A percentile compares a stretch with the other conserved stretches of the same genome.
Evolutionary conservation across 2,888 invertebrate genomes (phyloP).

Genomic region (Meiosimyza platycephala): DNA sequence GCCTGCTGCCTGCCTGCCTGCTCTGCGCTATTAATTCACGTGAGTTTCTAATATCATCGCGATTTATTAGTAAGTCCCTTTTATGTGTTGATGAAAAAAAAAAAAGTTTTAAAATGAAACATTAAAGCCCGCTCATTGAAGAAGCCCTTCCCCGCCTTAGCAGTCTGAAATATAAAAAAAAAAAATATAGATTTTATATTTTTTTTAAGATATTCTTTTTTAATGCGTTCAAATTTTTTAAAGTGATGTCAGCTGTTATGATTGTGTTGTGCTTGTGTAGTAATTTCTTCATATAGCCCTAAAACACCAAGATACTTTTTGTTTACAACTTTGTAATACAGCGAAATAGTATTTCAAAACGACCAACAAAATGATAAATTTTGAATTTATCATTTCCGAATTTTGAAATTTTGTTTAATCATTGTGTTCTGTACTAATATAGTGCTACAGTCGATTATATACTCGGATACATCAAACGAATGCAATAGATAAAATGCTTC

Average conservation of each 20-base stretch:
- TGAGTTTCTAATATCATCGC: constrained; percentile 21
- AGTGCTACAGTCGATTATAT: no score
- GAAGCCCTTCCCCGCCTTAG: background rate
- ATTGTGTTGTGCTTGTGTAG: background rate
- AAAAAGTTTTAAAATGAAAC: no score
- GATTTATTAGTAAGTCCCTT: constrained; percentile 21
- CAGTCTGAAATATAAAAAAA: background rate
- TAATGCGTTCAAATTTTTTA: background rate
- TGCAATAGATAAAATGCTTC: no score
- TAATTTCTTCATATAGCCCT: no score
- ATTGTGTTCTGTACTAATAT: no score
- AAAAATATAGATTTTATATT: background rate
- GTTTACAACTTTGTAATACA: constrained; percentile 12
- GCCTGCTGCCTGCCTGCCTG: background rate
- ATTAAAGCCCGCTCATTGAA: background rate
- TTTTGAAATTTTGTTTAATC: no score
- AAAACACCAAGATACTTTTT: no score
- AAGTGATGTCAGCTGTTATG: background rate
- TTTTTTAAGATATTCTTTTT: background rate
- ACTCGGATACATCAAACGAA: no score
- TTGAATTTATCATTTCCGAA: no score
- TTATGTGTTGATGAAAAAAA: constrained; percentile 13
- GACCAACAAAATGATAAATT: no score
- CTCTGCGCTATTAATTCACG: constrained; percentile 3
- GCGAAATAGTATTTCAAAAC: no score